These are phyloP conservation scores for Dendrocincla tyrannina DNA, from an alignment of 2,797 vertebrate species.

Conservation along the genomic window DNA sequence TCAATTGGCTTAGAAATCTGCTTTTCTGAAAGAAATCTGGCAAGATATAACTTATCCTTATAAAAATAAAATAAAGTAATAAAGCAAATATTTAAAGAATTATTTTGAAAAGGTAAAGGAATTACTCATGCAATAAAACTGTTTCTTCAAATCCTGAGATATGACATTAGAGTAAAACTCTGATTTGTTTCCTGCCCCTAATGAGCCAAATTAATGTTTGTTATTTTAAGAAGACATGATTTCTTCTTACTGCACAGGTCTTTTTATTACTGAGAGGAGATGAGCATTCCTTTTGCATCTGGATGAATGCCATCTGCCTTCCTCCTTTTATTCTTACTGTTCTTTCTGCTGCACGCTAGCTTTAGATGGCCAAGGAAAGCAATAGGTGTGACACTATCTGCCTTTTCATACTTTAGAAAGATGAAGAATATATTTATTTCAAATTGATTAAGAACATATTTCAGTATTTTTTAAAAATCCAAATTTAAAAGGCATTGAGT, in stretches of 20 bases:
- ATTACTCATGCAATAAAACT: background rate
- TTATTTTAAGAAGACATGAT: background rate
- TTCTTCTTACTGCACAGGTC: background rate
- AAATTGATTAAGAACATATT: background rate
- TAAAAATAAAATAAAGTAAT: background rate
- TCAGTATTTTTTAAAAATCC: background rate
- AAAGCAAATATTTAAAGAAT: background rate
- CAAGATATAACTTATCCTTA: background rate
- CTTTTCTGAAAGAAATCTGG: background rate
- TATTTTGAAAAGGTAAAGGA: background rate
- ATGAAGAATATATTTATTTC: background rate
- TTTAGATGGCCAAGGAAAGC: background rate
- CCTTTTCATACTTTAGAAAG: background rate
- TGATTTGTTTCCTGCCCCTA: background rate
- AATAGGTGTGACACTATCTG: background rate
- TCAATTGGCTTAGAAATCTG: background rate
- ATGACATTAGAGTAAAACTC: background rate
- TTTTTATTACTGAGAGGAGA: background rate
- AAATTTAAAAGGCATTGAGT: background rate
- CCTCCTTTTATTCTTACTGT: background rate
- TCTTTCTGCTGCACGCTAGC: background rate
- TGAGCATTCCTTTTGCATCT: background rate
- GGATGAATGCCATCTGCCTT: background rate
- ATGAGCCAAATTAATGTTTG: fast-evolving
- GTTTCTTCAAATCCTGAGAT: background rate